A percentile compares a stretch with the other conserved stretches of the same genome.
phyloP scores from a whole-genome alignment of 2,113 vertebrate genomes.

The Saguinus midas region DNA sequence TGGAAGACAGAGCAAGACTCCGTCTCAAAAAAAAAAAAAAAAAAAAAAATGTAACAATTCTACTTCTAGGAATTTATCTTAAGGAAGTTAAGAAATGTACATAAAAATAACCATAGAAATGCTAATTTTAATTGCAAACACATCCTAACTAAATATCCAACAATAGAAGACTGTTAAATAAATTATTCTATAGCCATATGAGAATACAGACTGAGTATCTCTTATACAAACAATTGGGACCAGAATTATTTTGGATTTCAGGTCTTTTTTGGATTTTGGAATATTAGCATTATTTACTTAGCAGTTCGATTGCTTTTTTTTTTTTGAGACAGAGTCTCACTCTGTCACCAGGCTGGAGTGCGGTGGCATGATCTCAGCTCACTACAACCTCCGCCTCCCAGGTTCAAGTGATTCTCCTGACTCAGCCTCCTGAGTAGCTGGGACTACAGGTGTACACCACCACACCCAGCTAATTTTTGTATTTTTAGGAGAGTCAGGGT shows the following conservation, averaged over 20 bases:
- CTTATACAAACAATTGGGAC: not conserved
- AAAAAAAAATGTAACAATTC: not conserved
- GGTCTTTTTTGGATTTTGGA: not conserved
- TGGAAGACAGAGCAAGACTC: too few relatives aligned
- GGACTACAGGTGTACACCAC: too few relatives aligned
- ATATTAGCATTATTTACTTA: not conserved
- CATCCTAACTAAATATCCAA: not conserved
- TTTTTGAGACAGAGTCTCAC: too few relatives aligned
- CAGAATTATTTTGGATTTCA: not conserved
- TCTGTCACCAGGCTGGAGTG: too few relatives aligned
- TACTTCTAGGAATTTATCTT: not conserved
- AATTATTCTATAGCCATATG: not conserved
- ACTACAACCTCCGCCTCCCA: too few relatives aligned
- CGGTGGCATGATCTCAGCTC: too few relatives aligned
- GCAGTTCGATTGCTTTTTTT: too few relatives aligned
- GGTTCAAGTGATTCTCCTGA: too few relatives aligned
- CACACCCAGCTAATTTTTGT: too few relatives aligned
- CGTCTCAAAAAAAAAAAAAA: too few relatives aligned
- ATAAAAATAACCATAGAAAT: not conserved
- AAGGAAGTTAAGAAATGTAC: not conserved
- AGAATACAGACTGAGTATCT: not conserved
- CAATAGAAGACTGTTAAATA: not conserved
- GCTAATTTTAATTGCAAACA: slow-evolving; percentile 13
- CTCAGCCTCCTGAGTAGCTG: too few relatives aligned
- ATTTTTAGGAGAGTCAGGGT: too few relatives aligned